Evolutionary conservation across 2,888 invertebrate species (phyloP).

Genomic region (Coleophora flavipennella): DNA sequence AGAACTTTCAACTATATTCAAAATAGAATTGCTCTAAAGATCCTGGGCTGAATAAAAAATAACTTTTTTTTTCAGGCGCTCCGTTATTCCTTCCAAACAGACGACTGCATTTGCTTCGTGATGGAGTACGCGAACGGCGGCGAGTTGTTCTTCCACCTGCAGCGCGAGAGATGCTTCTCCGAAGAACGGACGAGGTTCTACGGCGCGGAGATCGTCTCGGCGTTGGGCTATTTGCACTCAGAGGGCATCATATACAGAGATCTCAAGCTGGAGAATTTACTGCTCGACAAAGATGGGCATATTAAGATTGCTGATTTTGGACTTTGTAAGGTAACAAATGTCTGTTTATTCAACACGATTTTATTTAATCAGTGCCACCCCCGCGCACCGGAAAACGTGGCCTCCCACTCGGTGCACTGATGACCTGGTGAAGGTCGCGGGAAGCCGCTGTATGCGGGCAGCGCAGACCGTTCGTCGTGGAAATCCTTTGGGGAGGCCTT

Average conservation of each 20-base stretch:
- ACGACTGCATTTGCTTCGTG: conserved; percentile 98
- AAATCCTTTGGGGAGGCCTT: too few species aligned
- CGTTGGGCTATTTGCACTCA: conserved; percentile 83
- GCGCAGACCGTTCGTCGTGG: too few species aligned
- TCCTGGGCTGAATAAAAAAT: too few species aligned
- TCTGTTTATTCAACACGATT: too few species aligned
- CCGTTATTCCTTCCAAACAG: conserved; percentile 99
- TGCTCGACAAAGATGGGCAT: conserved; percentile 98
- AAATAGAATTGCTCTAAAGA: too few species aligned
- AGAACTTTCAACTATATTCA: too few species aligned
- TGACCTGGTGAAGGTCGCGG: too few species aligned
- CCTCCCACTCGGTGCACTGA: too few species aligned
- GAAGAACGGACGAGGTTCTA: conserved; percentile 95
- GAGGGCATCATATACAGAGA: conserved; percentile 97
- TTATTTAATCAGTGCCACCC: too few species aligned
- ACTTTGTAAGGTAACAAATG: conserved; percentile 96
- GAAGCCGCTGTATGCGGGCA: too few species aligned
- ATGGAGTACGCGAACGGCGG: conserved; percentile 99
- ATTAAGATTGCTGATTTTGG: conserved; percentile 99
- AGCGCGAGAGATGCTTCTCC: conserved; percentile 87
- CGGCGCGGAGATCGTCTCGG: conserved; percentile 98
- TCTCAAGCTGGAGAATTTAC: conserved; percentile 97
- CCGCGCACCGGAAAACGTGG: too few species aligned
- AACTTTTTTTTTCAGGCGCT: conserved; percentile 78
- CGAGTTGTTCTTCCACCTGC: conserved; percentile 98